phyloP scores from a whole-genome alignment of 2,113 vertebrate species.

The Talpa occidentalis region DNA sequence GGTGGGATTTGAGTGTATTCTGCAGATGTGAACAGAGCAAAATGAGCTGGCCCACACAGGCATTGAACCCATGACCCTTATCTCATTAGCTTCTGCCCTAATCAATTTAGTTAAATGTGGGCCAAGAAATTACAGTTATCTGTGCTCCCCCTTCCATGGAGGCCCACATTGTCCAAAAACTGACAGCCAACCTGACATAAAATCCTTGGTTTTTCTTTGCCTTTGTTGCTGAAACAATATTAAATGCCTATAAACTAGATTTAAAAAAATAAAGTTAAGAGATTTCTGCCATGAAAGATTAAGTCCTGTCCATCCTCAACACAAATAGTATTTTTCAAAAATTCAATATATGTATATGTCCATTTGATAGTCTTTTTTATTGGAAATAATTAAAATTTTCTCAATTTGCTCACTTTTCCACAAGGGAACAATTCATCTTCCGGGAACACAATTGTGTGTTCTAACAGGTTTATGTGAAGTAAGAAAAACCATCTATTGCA shows the following conservation, averaged over 20 bases:
- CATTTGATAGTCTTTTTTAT: background rate
- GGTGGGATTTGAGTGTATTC: background rate
- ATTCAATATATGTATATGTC: background rate
- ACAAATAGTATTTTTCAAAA: background rate
- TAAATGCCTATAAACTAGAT: background rate
- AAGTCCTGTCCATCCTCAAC: background rate
- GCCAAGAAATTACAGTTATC: background rate
- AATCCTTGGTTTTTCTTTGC: background rate
- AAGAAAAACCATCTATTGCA: constrained; percentile 28
- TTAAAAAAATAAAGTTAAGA: constrained; percentile 36
- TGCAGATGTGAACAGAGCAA: background rate
- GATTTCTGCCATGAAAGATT: background rate
- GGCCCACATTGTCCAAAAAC: background rate
- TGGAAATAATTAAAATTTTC: constrained; percentile 58
- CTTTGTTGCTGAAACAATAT: constrained; percentile 37
- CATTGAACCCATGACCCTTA: background rate
- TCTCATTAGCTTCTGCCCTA: constrained; percentile 30
- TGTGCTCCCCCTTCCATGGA: background rate
- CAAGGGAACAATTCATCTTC: constrained; percentile 23
- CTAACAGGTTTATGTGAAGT: background rate
- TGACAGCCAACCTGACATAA: background rate
- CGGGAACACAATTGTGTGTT: background rate
- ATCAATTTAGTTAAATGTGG: constrained; percentile 34
- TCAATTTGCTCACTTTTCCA: constrained; percentile 44
- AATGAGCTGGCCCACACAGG: background rate